phyloP scores from a whole-genome alignment of 2,113 vertebrate species.

The Paraplagusia blochii region DNA sequence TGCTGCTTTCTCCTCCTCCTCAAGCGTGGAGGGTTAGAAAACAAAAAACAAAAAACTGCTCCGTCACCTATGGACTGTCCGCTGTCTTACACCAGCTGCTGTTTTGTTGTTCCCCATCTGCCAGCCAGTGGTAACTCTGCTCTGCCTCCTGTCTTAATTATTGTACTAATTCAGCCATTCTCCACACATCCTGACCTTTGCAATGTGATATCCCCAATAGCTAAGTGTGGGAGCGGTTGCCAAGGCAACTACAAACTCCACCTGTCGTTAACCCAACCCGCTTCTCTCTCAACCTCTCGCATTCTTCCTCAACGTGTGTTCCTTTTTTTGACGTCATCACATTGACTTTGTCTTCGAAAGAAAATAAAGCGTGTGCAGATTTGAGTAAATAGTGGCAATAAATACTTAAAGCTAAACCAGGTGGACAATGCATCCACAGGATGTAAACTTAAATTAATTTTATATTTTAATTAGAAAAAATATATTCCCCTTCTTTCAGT shows the following conservation, averaged over 20 bases:
- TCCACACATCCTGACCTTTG: slow-evolving; percentile 78
- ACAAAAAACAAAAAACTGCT: slow-evolving; percentile 22
- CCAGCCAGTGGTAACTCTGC: slow-evolving; percentile 3
- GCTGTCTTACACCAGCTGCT: neutral
- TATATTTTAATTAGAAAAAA: too few species aligned
- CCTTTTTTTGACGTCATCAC: slow-evolving; percentile 27
- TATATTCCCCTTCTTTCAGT: too few species aligned
- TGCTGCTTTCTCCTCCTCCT: slow-evolving; percentile 21
- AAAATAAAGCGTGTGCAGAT: slow-evolving; percentile 9
- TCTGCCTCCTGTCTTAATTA: slow-evolving; percentile 20
- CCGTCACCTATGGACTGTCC: slow-evolving; percentile 45
- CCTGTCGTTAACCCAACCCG: slow-evolving; percentile 76
- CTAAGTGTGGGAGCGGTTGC: slow-evolving; percentile 81
- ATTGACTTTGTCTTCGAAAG: slow-evolving; percentile 9
- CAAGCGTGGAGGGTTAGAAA: slow-evolving; percentile 1
- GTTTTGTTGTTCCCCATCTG: slow-evolving; percentile 1
- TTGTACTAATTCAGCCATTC: slow-evolving; percentile 39
- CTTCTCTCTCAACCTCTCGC: slow-evolving; percentile 1
- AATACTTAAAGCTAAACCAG: too few species aligned
- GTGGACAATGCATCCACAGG: too few species aligned
- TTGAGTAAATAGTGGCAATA: too few species aligned
- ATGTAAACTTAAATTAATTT: too few species aligned
- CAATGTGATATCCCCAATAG: slow-evolving; percentile 75
- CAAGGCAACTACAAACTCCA: slow-evolving; percentile 87
- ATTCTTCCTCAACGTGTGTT: slow-evolving; percentile 47